Evolutionary conservation across 2,113 vertebrate genomes (phyloP), one percentile per base, ranked within the genome.

Genomic region (Cyprinodon tularosa): DNA sequence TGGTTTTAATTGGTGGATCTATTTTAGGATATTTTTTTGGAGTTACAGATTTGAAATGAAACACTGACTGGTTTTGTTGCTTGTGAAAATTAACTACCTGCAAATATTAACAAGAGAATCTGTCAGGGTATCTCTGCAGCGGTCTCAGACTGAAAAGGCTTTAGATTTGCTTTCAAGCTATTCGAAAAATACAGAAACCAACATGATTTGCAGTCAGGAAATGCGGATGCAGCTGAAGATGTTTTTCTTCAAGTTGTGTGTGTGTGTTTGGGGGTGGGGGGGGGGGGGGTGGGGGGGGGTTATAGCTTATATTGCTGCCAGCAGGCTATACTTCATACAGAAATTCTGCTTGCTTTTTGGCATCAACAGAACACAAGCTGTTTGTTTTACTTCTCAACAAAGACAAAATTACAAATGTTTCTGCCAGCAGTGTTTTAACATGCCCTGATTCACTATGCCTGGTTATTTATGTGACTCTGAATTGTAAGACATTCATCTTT

Each of bases 341-440:
- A 59, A 44, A 86, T 76, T 74, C 48, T 60, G 60, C 74, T 78
- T 66, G 57, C 77, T 86, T 80, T 86, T 72, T 78, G 74, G 76
- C 61, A 76, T 48, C 60, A 39, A 45, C 45, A 29, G 73, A 78
- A 47, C 67, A 20, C 62, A 62, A 42, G 74, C n/a, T 77, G 62
- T 75, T 67, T 73, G 63, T 81, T 73, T 82, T 84, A 67, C 68
- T 74, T 81, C 83, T 50, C 71, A n/a, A 80, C 80, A 86, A 81
- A 79, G 81, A 81, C 81, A 81, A 76, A 78, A 89, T 88, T 89
- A 75, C 82, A 82, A 84, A 84, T 73, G 64, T 39, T 72, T 73
- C 71, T 78, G 78, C 74, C 60, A 70, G 61, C 48, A 78, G 68
- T 77, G 45, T 88, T 60, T n/a, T 71, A 70, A 57, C 53, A 67